These are phyloP conservation scores for Grus americana DNA, from an alignment of 2,113 vertebrate genomes.

Conservation along the genomic window DNA sequence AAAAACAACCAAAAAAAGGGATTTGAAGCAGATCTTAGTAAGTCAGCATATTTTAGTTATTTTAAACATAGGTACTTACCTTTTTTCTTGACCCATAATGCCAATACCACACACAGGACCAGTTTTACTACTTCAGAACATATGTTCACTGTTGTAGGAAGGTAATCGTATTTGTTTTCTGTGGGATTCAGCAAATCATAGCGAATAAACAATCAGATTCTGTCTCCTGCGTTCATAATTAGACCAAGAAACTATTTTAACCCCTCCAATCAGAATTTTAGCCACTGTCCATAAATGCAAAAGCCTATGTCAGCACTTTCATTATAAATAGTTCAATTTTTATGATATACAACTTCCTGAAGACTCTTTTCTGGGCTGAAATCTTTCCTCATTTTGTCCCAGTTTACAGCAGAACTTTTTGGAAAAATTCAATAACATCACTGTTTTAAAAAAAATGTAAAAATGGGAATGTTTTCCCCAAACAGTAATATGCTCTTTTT, in stretches of 20 bases:
- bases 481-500: not conserved
- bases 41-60: not conserved
- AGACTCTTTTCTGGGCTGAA: not conserved
- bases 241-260: not conserved
- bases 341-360: not conserved
- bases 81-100: slow-evolving; percentile 84
- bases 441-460: not conserved
- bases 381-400: not conserved
- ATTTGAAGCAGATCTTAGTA: not conserved
- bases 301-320: not conserved
- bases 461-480: not conserved
- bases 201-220: not conserved
- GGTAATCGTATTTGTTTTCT: slow-evolving; percentile 96
- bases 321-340: not conserved
- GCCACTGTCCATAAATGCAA: not conserved
- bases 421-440: not conserved
- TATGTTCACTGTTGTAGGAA: slow-evolving; percentile 95
- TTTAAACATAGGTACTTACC: slow-evolving; percentile 71
- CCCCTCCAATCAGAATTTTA: not conserved
- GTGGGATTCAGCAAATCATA: slow-evolving; percentile 54
- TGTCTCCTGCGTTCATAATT: not conserved
- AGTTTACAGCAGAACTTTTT: not conserved
- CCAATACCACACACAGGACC: slow-evolving; percentile 85
- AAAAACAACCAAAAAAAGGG: not conserved
- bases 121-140: slow-evolving; percentile 92